phyloP scores from a whole-genome alignment of 2,888 invertebrate genomes.

The Pammene aurita region DNA sequence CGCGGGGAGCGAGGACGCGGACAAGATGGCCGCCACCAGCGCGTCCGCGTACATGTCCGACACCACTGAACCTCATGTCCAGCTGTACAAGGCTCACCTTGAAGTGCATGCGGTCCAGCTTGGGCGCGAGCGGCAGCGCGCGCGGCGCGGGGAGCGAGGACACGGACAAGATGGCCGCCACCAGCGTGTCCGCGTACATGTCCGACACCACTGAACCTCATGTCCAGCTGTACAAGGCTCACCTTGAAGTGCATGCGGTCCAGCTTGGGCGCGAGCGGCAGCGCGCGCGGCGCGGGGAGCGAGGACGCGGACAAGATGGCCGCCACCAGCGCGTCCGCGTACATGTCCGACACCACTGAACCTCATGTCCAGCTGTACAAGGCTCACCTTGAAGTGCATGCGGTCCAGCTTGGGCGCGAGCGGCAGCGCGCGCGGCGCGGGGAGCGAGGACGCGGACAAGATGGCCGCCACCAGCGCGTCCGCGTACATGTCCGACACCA shows the following conservation, averaged over 20 bases:
- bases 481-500: background rate
- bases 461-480: conserved; percentile 92
- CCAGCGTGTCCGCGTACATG: conserved; percentile 82
- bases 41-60: conserved; percentile 68
- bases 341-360: background rate
- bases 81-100: conserved; percentile 81
- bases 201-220: background rate
- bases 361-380: conserved; percentile 2
- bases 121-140: conserved; percentile 75
- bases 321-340: conserved; percentile 87
- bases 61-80: conserved; percentile 34
- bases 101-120: conserved; percentile 95
- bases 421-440: conserved; percentile 63
- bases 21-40: conserved; percentile 93
- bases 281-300: conserved; percentile 59
- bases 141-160: conserved; percentile 60
- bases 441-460: conserved; percentile 86
- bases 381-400: conserved; percentile 92
- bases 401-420: conserved; percentile 89
- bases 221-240: conserved; percentile 51
- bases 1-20: conserved; percentile 82
- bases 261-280: conserved; percentile 85
- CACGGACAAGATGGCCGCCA: conserved; percentile 94
- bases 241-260: conserved; percentile 96
- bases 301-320: conserved; percentile 90